phyloP scores from a whole-genome alignment of 2,888 invertebrate species.

The Plebejus melissa region DNA sequence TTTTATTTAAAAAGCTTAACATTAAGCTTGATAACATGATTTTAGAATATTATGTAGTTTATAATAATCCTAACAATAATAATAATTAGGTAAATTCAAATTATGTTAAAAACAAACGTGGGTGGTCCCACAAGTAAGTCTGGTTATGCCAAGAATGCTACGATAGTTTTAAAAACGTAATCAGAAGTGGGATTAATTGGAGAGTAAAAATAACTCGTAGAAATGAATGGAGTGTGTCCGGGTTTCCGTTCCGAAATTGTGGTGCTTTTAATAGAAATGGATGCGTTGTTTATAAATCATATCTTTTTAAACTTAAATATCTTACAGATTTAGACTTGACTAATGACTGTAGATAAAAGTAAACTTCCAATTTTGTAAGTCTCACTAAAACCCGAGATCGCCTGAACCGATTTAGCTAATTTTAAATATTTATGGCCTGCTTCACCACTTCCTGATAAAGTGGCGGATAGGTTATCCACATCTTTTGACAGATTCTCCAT shows the following conservation, averaged over 20 bases:
- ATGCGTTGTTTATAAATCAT: neutral
- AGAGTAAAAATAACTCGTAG: neutral
- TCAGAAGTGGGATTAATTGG: conserved; percentile 1
- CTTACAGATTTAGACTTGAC: neutral
- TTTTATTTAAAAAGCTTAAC: no score
- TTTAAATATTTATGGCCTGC: no score
- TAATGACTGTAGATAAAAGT: no score
- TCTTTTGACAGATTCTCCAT: no score
- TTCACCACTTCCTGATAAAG: no score
- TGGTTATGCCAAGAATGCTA: neutral
- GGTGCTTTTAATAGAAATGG: neutral
- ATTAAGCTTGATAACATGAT: no score
- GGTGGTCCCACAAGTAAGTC: neutral
- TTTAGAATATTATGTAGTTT: neutral
- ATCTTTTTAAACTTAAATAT: neutral
- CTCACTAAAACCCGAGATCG: no score
- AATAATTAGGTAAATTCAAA: neutral
- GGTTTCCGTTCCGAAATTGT: conserved; percentile 3
- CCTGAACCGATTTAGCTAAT: no score
- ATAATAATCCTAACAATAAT: neutral
- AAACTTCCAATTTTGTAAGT: no score
- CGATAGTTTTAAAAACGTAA: neutral
- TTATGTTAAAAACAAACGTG: neutral
- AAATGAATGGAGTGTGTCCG: neutral
- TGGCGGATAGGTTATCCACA: no score